Percentiles rank a stretch among this genome's conserved stretches.
phyloP scores from a whole-genome alignment of 2,113 vertebrate genomes.

The Drymodes brunneopygia region DNA sequence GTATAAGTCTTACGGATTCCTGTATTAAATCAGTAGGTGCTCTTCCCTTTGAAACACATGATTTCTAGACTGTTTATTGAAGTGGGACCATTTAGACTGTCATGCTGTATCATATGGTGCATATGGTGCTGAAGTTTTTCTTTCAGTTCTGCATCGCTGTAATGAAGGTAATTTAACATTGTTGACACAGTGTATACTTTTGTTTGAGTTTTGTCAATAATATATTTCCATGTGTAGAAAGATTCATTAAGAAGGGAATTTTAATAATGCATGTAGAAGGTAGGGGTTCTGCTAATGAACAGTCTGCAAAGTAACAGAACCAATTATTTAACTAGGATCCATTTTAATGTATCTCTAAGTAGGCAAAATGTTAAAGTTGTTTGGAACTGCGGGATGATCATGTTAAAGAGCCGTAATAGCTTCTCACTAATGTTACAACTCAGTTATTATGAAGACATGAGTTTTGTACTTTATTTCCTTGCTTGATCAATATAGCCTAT shows the following conservation, averaged over 20 bases:
- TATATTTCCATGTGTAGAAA: background rate
- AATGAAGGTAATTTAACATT: background rate
- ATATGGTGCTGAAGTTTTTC: background rate
- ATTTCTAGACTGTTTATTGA: background rate
- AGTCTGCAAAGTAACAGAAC: background rate
- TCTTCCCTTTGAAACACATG: constrained; percentile 2
- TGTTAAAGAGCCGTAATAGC: background rate
- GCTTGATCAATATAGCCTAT: background rate
- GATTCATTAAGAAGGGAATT: background rate
- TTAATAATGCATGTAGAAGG: background rate
- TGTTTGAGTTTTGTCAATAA: constrained; percentile 13
- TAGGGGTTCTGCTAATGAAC: background rate
- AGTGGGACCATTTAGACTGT: background rate
- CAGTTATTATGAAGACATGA: background rate
- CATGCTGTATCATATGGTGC: background rate
- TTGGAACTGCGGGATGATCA: background rate
- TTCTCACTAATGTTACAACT: background rate
- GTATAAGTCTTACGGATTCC: background rate
- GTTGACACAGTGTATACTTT: background rate
- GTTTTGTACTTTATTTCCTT: background rate
- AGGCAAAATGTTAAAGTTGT: background rate
- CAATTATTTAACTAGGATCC: background rate
- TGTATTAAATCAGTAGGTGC: background rate
- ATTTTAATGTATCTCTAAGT: background rate
- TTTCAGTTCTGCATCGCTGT: background rate